These are phyloP conservation scores for Rafetus swinhoei DNA, from an alignment of 2,113 vertebrate species.

Conservation along the genomic window DNA sequence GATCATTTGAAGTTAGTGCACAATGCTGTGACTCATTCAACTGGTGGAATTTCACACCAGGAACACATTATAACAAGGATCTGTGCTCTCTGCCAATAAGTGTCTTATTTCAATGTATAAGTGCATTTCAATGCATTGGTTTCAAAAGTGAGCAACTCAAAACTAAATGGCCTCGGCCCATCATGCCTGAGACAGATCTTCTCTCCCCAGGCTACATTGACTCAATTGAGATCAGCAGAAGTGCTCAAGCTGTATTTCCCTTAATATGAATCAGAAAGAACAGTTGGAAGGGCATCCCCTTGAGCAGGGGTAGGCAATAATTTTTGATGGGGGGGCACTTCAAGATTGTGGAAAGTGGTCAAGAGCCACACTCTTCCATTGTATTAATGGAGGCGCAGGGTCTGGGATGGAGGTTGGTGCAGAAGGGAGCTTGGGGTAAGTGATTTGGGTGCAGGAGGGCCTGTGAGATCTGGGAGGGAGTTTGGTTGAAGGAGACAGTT, in stretches of 20 bases:
- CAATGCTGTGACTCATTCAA: background rate
- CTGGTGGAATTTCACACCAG: background rate
- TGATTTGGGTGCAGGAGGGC: no score
- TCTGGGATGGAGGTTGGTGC: no score
- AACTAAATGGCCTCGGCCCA: background rate
- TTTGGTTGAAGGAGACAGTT: no score
- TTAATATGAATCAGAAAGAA: background rate
- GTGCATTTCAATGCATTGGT: background rate
- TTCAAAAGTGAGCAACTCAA: background rate
- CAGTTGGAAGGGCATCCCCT: background rate
- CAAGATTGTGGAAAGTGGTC: no score
- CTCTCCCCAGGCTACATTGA: background rate
- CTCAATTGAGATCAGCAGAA: background rate
- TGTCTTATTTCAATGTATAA: background rate
- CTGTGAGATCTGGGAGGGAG: no score
- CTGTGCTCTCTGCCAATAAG: background rate
- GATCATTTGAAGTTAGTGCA: background rate
- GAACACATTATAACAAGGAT: background rate
- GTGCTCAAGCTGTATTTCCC: background rate
- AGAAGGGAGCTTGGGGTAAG: no score
- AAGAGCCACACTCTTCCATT: no score
- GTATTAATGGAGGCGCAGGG: no score
- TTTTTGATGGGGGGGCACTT: no score
- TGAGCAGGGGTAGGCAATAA: no score
- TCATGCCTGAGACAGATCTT: background rate